A percentile compares a stretch with the other conserved stretches of the same genome.
These are phyloP conservation scores for Eulimnadia texana DNA, from an alignment of 1,140 invertebrate genomes.

Conservation along the genomic window DNA sequence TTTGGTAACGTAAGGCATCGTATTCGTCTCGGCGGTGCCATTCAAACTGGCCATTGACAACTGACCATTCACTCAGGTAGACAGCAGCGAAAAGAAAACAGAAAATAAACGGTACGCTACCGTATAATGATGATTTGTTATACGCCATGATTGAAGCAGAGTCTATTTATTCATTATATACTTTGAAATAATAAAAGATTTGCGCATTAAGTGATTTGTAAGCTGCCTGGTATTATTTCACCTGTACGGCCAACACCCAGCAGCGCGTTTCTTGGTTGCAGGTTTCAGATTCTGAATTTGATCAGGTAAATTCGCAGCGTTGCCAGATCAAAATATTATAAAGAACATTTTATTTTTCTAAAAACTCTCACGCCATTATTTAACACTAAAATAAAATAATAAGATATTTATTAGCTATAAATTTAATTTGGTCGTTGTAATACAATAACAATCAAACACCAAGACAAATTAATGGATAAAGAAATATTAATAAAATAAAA, in stretches of 20 bases:
- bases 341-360: too few relatives aligned
- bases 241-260: background rate
- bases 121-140: background rate
- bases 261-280: background rate
- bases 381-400: too few relatives aligned
- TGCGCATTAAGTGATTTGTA: background rate
- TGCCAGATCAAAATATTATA: background rate
- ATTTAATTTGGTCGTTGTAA: too few relatives aligned
- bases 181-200: background rate
- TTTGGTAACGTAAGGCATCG: slow-evolving; percentile 65
- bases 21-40: slow-evolving; percentile 77
- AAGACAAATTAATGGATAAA: too few relatives aligned
- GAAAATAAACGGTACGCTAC: background rate
- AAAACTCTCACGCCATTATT: too few relatives aligned
- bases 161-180: background rate
- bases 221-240: background rate
- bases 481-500: too few relatives aligned
- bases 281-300: background rate
- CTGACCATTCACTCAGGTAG: background rate
- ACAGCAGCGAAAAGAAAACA: background rate
- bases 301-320: background rate
- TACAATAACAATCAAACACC: too few relatives aligned
- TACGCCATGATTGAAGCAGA: background rate
- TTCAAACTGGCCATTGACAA: slow-evolving; percentile 52
- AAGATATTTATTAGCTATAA: too few relatives aligned